Base-by-base conservation (phyloP, 2,113 vertebrate genomes). In the Stercorarius parasiticus region DNA sequence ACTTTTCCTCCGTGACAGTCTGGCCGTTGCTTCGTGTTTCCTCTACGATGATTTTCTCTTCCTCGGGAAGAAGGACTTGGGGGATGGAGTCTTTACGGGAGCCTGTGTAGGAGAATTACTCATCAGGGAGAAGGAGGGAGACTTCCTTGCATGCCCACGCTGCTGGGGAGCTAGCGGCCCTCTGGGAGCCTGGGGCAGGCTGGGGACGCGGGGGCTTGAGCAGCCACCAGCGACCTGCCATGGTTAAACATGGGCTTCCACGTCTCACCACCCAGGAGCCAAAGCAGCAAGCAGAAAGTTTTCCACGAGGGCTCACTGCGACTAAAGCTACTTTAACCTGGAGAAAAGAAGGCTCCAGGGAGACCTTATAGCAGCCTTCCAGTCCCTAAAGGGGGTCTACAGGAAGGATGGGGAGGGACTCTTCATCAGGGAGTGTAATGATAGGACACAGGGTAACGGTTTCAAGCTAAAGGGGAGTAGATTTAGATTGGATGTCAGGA, bases 11-110 rank as follows among this genome's bases (percentile, higher is more conserved):
- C 0, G 98, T 99, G 69, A 99, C 98, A 0, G 98, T 99, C 97
- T 99, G 99, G 29, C 99, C 99, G 0, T 99, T 99, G 97, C 99
- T 99, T 97, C 99, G 99, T 84, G 98, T 99, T 96, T 99, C 99
- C 97, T 99, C 99, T 49, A 99, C 97, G 69, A 99, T 99, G 87
- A 99, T 99, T 97, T 99, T 99, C 96, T 99, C 99, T 90, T 99
- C 99, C 87, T 99, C 99, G 1, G 99, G 99, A 65, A 99, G 98
- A 50, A 99, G 98, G 77, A 99, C 99, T 95, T 99, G 99, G 71
- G 99, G 99, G 11, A 98, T 74, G 4, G 99, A 99, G 94, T 99
- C 99, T 97, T 99, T 99, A 49, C 99, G 98, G 66, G 99, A 97
- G 45, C 98, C 99, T 99, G 92, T 21, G 76, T 53, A 67, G 23